A percentile compares a stretch with the other conserved stretches of the same genome.
Conservation (phyloP, 1,140 invertebrate genomes). For the Platyscapa corneri region DNA sequence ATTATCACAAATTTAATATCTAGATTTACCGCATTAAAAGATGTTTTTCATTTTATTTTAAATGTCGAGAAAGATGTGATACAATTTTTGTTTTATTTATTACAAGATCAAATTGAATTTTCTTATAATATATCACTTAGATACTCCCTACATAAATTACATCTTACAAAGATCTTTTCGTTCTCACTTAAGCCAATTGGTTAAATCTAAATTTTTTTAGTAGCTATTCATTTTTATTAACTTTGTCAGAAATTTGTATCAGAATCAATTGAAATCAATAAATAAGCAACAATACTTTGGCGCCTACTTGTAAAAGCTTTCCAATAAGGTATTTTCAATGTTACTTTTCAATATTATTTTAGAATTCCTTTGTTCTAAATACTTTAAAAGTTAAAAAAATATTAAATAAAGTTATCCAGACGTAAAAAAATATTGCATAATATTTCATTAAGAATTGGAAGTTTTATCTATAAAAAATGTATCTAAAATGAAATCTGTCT, state of each 20-base stretch:
- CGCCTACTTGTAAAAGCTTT: background rate
- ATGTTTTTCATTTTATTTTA: too few species aligned
- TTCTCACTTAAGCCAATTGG: background rate
- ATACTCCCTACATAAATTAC: background rate
- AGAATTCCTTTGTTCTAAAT: background rate
- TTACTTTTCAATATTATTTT: background rate
- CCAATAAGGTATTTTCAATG: background rate
- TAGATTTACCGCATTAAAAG: too few species aligned
- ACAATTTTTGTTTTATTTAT: background rate
- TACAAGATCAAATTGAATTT: background rate
- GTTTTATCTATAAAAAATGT: too few species aligned
- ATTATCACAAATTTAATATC: background rate
- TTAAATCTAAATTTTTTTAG: background rate
- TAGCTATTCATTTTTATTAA: background rate
- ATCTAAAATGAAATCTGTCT: background rate
- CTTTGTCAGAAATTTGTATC: background rate
- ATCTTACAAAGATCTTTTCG: background rate
- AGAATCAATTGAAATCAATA: constrained; percentile 35
- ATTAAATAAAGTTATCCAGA: background rate
- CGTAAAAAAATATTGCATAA: background rate
- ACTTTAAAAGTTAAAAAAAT: background rate
- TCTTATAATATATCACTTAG: background rate
- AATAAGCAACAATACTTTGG: background rate
- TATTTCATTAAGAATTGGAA: background rate
- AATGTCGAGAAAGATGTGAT: background rate